Percentiles rank a stretch among this genome's conserved stretches.
These are phyloP conservation scores for Ciona savignyi DNA, from an alignment of 23 tunicate species.

Conservation along the genomic window DNA sequence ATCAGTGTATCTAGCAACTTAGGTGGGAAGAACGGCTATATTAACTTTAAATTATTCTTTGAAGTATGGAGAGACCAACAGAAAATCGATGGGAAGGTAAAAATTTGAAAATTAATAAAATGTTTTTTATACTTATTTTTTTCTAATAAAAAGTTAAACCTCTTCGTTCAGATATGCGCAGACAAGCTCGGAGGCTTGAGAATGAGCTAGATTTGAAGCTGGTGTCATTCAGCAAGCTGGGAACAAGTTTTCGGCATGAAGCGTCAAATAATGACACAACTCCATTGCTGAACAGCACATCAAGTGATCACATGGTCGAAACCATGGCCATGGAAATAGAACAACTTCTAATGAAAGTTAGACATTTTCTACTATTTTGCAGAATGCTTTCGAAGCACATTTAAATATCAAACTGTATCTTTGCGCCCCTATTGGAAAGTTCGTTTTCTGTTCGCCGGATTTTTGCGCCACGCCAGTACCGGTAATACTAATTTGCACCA, in stretches of 20 bases:
- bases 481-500: no score
- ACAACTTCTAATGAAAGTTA: conserved; percentile 77
- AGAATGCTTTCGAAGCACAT: no score
- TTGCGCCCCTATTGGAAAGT: no score
- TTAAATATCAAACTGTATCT: no score
- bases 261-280: conserved; percentile 16
- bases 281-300: conserved; percentile 60
- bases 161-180: conserved; percentile 44
- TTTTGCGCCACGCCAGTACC: no score
- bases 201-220: conserved; percentile 87
- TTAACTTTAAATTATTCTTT: no score
- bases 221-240: conserved; percentile 89
- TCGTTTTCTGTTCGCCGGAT: no score
- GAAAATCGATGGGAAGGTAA: neutral
- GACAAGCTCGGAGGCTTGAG: conserved; percentile 78
- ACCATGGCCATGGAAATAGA: conserved; percentile 98
- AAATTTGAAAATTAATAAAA: no score
- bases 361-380: no score
- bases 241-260: conserved; percentile 49
- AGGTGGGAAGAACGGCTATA: no score
- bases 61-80: neutral
- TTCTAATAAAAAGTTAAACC: neutral
- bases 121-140: no score
- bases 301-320: conserved; percentile 85
- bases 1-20: no score